Conservation (phyloP, 2,113 vertebrate species). For the Lamprologus ornatipinnis region DNA sequence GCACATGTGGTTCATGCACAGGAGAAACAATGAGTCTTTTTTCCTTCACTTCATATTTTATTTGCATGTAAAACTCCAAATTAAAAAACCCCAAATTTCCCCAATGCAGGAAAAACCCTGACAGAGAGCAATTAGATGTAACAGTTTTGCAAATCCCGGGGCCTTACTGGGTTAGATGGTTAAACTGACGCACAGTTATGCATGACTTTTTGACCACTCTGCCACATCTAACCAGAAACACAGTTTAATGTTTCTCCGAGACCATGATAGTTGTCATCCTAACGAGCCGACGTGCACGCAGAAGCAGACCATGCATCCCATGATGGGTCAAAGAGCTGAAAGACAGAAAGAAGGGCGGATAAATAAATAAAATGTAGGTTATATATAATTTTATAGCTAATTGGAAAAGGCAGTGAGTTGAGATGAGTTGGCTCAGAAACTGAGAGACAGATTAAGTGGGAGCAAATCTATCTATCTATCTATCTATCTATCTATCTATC, state of each 20-base stretch:
- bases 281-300: not conserved
- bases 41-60: not conserved
- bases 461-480: fast-evolving
- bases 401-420: not conserved
- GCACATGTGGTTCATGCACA: not conserved
- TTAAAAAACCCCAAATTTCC: not conserved
- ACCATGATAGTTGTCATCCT: not conserved
- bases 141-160: not conserved
- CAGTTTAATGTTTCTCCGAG: not conserved
- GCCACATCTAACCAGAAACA: not conserved
- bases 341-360: not conserved
- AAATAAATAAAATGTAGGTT: not conserved
- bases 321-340: not conserved
- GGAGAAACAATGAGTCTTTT: not conserved
- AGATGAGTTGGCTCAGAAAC: not conserved
- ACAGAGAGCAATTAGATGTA: not conserved
- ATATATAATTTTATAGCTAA: not conserved
- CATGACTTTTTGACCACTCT: not conserved
- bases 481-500: fast-evolving
- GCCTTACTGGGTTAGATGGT: not conserved
- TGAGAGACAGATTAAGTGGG: not conserved
- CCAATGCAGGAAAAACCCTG: not conserved
- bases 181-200: not conserved
- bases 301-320: not conserved
- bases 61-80: not conserved